phyloP scores from a whole-genome alignment of 2,888 invertebrate species.

The Tortrix viridana region DNA sequence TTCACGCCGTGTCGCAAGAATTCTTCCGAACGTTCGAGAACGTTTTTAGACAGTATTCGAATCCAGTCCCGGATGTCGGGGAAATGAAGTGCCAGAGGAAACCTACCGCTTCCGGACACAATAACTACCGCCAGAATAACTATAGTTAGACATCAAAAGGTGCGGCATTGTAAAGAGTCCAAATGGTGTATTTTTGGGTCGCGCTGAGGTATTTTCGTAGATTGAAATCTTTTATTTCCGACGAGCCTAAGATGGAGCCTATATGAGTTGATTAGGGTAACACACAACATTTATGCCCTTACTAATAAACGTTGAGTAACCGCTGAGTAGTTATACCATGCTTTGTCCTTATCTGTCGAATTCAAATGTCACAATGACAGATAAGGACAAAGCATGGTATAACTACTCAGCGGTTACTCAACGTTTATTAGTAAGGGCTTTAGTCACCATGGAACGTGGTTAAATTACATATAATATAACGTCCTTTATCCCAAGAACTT shows the following conservation, averaged over 20 bases:
- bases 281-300: too few relatives aligned
- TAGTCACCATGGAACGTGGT: too few relatives aligned
- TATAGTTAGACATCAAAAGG: slow-evolving; percentile 5
- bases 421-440: too few relatives aligned
- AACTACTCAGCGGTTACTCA: too few relatives aligned
- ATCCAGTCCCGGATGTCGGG: slow-evolving; percentile 18
- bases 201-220: slow-evolving; percentile 4
- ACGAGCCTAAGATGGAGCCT: neutral
- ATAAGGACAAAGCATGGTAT: too few relatives aligned
- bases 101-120: slow-evolving; percentile 18
- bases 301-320: too few relatives aligned
- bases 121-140: slow-evolving; percentile 1
- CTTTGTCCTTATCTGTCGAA: too few relatives aligned
- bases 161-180: slow-evolving; percentile 11
- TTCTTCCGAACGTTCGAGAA: slow-evolving; percentile 4
- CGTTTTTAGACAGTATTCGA: slow-evolving; percentile 18
- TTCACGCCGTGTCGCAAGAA: slow-evolving; percentile 4
- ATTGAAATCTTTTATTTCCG: slow-evolving; percentile 25
- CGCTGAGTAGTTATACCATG: too few relatives aligned
- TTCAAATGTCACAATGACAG: too few relatives aligned
- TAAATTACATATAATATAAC: too few relatives aligned
- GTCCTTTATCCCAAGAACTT: too few relatives aligned
- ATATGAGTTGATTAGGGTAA: too few relatives aligned
- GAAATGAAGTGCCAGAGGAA: slow-evolving; percentile 30
- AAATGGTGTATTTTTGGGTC: neutral